Evolutionary conservation across 2,113 vertebrate genomes (phyloP).

Genomic region (Barbus barbus): DNA sequence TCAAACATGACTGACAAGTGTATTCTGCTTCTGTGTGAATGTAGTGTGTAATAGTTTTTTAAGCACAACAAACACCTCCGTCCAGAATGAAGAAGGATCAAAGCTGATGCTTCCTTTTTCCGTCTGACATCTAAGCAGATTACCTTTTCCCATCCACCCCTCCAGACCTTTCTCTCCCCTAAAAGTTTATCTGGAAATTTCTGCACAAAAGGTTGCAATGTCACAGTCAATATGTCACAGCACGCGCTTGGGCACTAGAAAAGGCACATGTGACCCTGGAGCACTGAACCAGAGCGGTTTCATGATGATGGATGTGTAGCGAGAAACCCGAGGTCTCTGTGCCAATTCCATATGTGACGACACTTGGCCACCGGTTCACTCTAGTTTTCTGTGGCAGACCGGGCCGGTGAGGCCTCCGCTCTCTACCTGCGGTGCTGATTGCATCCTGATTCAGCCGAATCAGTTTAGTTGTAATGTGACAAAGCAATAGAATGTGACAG

Average conservation of each 20-base stretch:
- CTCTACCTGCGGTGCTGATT: neutral
- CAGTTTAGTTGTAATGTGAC: constrained; percentile 69
- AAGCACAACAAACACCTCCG: neutral
- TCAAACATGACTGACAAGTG: constrained; percentile 3
- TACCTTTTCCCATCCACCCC: constrained; percentile 55
- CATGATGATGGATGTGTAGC: constrained; percentile 5
- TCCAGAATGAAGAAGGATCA: constrained; percentile 3
- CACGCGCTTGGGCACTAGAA: constrained; percentile 49
- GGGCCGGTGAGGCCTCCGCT: neutral
- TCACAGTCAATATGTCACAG: constrained; percentile 61
- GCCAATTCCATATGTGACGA: neutral
- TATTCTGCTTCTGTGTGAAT: neutral
- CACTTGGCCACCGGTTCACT: neutral
- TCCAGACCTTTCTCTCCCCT: neutral
- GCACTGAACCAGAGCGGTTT: constrained; percentile 17
- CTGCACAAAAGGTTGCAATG: constrained; percentile 63
- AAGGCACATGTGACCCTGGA: constrained; percentile 58
- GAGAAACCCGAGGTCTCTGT: neutral
- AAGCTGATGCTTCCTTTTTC: constrained; percentile 35
- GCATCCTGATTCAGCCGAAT: constrained; percentile 25
- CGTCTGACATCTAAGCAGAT: constrained; percentile 59
- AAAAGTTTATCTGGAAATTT: constrained; percentile 58
- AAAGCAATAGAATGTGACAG: constrained; percentile 75
- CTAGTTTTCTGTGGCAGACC: constrained; percentile 11
- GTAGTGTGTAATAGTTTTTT: constrained; percentile 29